Percentiles rank a stretch among this genome's conserved stretches.
These are phyloP conservation scores for Thunnus thynnus DNA, from an alignment of 2,113 vertebrate genomes.

Conservation along the genomic window DNA sequence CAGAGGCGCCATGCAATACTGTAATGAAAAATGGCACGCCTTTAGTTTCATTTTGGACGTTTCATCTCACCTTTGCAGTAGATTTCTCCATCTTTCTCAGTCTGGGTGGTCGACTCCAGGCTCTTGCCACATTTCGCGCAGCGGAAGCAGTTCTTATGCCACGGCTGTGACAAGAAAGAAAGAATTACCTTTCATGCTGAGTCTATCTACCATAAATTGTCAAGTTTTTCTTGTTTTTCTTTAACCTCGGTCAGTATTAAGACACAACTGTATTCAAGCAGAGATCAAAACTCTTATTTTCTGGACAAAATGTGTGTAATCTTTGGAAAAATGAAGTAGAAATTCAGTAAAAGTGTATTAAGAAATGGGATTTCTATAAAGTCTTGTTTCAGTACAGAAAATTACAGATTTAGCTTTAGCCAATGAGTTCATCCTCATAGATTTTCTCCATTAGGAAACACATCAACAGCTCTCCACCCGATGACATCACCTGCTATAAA, in stretches of 20 bases:
- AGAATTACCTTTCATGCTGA: neutral
- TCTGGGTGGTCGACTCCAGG: constrained; percentile 96
- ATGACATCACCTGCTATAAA: constrained; percentile 51
- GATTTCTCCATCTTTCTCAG: constrained; percentile 98
- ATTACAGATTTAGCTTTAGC: constrained; percentile 15
- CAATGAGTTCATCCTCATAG: neutral
- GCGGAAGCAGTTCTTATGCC: constrained; percentile 98
- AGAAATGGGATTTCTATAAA: too few species aligned
- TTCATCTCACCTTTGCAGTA: constrained; percentile 93
- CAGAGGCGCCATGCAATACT: neutral
- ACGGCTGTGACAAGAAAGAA: constrained; percentile 83
- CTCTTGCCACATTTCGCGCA: constrained; percentile 98
- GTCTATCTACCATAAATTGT: neutral
- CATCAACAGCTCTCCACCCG: constrained; percentile 20
- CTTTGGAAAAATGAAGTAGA: too few species aligned
- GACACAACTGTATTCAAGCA: neutral
- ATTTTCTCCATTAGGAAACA: constrained; percentile 29
- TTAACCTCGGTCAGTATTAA: too few species aligned
- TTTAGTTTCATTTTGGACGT: neutral
- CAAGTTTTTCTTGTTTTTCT: neutral
- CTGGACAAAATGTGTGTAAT: too few species aligned
- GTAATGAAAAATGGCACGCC: neutral
- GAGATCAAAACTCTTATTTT: too few species aligned
- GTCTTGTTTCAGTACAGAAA: neutral
- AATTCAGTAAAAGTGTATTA: too few species aligned